Percentiles rank a stretch among this genome's conserved stretches.
Conservation (phyloP, 2,797 vertebrate species). For the Sparidentex hasta region DNA sequence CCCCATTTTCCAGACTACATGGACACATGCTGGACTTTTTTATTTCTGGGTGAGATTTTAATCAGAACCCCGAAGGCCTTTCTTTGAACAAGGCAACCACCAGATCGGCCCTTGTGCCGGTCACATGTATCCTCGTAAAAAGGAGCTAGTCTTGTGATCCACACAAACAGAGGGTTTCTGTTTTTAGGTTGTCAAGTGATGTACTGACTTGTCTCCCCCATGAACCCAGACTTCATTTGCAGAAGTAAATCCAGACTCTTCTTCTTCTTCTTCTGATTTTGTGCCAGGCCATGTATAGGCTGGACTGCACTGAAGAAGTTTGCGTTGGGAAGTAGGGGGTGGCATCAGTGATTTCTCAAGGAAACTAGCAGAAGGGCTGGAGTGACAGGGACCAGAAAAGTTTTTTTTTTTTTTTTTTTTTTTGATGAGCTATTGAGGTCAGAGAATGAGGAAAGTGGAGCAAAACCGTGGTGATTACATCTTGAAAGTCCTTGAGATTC, state of each 20-base stretch:
- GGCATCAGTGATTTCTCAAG: slow-evolving; percentile 24
- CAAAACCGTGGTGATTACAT: slow-evolving; percentile 72
- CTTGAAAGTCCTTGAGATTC: slow-evolving; percentile 67
- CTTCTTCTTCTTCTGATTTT: slow-evolving; percentile 46
- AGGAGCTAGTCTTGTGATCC: slow-evolving; percentile 61
- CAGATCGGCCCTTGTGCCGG: slow-evolving; percentile 50
- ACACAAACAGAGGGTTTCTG: slow-evolving; percentile 68
- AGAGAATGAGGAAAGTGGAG: slow-evolving; percentile 77
- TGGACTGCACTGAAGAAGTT: slow-evolving; percentile 48
- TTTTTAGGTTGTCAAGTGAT: slow-evolving; percentile 65
- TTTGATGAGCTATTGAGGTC: slow-evolving; percentile 74
- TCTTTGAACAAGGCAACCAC: slow-evolving; percentile 35
- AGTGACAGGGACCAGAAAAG: slow-evolving; percentile 46
- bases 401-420: slow-evolving; percentile 37
- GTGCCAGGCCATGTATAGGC: slow-evolving; percentile 64
- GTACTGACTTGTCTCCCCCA: slow-evolving; percentile 41
- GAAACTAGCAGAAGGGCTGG: slow-evolving; percentile 28
- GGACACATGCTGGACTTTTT: slow-evolving; percentile 44
- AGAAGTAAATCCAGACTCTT: slow-evolving; percentile 23
- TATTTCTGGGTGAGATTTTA: slow-evolving; percentile 46
- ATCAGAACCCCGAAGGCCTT: slow-evolving; percentile 52
- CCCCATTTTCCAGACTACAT: slow-evolving; percentile 25
- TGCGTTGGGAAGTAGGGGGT: slow-evolving; percentile 34
- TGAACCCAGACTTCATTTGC: slow-evolving; percentile 50
- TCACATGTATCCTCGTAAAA: slow-evolving; percentile 62